A percentile compares a stretch with the other conserved stretches of the same genome.
These are phyloP conservation scores for Physeter macrocephalus DNA, from an alignment of 2,113 vertebrate genomes.

Conservation along the genomic window DNA sequence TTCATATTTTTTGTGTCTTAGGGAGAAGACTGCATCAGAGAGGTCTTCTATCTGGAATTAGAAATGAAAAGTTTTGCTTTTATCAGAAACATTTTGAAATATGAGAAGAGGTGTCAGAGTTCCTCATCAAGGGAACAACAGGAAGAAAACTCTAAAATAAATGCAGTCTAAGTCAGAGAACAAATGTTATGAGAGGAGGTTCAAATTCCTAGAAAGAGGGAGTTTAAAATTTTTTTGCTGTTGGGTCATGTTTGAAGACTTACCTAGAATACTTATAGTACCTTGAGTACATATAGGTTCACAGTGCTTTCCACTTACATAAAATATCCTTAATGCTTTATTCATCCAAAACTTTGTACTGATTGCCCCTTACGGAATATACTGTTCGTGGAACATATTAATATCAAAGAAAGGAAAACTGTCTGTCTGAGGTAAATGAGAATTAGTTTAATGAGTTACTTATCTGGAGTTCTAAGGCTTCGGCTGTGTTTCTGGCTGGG, in stretches of 20 bases:
- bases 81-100: conserved; percentile 37
- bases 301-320: not conserved
- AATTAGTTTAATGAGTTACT: not conserved
- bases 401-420: conserved; percentile 13
- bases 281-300: not conserved
- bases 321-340: not conserved
- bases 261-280: not conserved
- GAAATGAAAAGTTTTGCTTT: conserved; percentile 31
- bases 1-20: conserved; percentile 81
- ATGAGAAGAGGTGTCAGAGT: not conserved
- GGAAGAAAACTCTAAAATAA: conserved; percentile 23
- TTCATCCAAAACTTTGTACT: not conserved
- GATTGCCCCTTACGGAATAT: not conserved
- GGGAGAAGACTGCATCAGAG: conserved; percentile 81
- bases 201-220: not conserved
- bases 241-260: not conserved
- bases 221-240: not conserved
- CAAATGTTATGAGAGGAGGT: not conserved
- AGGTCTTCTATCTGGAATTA: conserved; percentile 81
- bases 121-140: not conserved
- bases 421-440: conserved; percentile 3
- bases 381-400: not conserved
- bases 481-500: not conserved
- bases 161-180: not conserved
- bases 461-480: not conserved